Percentiles rank a stretch among this genome's conserved stretches.
phyloP scores from a whole-genome alignment of 2,888 invertebrate genomes.

The Frankliniella fusca region DNA sequence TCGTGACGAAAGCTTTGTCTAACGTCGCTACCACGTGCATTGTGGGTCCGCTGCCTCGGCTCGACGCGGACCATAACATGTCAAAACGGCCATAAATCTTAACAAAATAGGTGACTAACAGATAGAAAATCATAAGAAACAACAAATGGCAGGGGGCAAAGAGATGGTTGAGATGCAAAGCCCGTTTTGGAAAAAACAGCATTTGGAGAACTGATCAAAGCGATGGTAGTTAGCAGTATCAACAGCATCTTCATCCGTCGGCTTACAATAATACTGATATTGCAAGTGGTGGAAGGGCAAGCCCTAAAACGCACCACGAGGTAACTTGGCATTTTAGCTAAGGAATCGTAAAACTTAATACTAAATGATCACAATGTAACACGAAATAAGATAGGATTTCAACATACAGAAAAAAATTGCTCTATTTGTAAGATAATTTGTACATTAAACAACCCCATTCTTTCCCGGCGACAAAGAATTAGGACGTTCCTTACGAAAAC shows the following conservation, averaged over 20 bases:
- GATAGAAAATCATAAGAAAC: conserved; percentile 18
- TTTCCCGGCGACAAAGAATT: not conserved
- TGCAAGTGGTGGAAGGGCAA: not conserved
- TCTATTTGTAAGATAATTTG: not conserved
- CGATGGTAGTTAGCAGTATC: not conserved
- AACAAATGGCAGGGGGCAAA: conserved; percentile 6
- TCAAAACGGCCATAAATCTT: conserved; percentile 2
- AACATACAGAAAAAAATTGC: conserved; percentile 10
- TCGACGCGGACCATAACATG: conserved; percentile 7
- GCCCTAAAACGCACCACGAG: conserved; percentile 9
- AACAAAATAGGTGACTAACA: conserved; percentile 20
- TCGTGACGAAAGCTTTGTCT: conserved; percentile 24
- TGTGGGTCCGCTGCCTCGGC: not conserved
- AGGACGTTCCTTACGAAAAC: not conserved
- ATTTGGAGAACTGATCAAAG: not conserved
- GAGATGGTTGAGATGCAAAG: not conserved
- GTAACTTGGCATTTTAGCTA: conserved; percentile 17
- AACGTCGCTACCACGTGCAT: conserved; percentile 15
- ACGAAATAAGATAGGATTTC: conserved; percentile 1
- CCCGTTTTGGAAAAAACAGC: not conserved
- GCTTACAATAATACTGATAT: conserved; percentile 22
- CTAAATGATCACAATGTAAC: conserved; percentile 22
- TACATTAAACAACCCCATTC: conserved; percentile 10
- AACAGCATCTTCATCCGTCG: not conserved
- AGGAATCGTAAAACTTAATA: not conserved